phyloP scores from a whole-genome alignment of 2,888 invertebrate species.

The Branchipolynoe longqiensis region DNA sequence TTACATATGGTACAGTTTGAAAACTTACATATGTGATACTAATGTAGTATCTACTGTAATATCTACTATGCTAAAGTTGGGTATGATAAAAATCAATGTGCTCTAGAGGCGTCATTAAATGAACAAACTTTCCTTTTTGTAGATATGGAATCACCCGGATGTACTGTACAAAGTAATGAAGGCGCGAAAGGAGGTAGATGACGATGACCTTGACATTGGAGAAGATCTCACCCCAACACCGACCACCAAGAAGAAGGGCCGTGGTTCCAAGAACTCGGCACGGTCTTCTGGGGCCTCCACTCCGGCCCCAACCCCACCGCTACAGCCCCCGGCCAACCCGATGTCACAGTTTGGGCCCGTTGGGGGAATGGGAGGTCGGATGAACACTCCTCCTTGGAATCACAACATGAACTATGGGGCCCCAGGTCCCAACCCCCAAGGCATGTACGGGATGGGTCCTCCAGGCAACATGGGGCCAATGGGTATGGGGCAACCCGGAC shows the following conservation, averaged over 20 bases:
- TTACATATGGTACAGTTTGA: no score
- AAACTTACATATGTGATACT: no score
- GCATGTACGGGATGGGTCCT: conserved; percentile 31
- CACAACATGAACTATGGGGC: conserved; percentile 26
- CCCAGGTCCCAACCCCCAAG: conserved; percentile 19
- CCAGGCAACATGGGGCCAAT: conserved; percentile 49
- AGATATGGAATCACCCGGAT: conserved; percentile 84
- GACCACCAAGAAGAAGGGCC: conserved; percentile 69
- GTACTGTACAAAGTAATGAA: conserved; percentile 79
- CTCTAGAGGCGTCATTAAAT: no score
- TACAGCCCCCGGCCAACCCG: conserved; percentile 26
- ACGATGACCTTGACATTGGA: conserved; percentile 80
- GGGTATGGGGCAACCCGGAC: conserved; percentile 34
- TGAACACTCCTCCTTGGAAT: conserved; percentile 24
- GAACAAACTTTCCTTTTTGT: no score
- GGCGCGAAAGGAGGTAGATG: conserved; percentile 72
- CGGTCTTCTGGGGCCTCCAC: conserved; percentile 11
- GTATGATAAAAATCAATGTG: no score
- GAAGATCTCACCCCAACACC: conserved; percentile 68
- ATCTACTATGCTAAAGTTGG: no score
- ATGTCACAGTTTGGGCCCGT: conserved; percentile 43
- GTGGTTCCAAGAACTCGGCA: background rate
- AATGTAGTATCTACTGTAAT: no score
- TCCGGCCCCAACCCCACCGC: conserved; percentile 34
- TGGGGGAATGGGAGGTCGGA: conserved; percentile 41